Evolutionary conservation across 2,888 invertebrate genomes (phyloP).

Genomic region (Scaeva pyrastri): DNA sequence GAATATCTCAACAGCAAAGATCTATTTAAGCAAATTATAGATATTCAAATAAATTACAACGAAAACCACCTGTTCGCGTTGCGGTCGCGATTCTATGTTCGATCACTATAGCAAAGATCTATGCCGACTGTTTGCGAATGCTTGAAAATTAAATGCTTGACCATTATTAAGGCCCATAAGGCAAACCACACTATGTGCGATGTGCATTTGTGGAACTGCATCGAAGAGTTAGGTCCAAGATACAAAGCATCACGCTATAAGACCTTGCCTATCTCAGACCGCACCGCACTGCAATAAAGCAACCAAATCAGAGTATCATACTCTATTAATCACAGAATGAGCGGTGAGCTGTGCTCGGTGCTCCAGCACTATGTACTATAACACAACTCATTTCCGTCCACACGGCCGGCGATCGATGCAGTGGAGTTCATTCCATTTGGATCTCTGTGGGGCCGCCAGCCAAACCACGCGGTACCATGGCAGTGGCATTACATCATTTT

Average conservation of each 20-base stretch:
- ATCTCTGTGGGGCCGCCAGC: slow-evolving; percentile 27
- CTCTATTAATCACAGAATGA: slow-evolving; percentile 70
- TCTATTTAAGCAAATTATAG: slow-evolving; percentile 67
- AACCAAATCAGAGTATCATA: slow-evolving; percentile 65
- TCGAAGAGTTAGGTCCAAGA: not conserved
- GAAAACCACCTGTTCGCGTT: slow-evolving; percentile 61
- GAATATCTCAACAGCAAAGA: slow-evolving; percentile 13
- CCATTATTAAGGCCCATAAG: slow-evolving; percentile 61
- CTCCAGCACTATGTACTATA: not conserved
- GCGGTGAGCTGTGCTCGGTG: slow-evolving; percentile 26
- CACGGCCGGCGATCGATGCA: slow-evolving; percentile 27
- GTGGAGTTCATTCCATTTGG: slow-evolving; percentile 46
- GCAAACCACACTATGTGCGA: slow-evolving; percentile 62
- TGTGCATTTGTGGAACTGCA: slow-evolving; percentile 49
- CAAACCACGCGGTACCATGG: slow-evolving; percentile 6
- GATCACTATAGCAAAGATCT: slow-evolving; percentile 54
- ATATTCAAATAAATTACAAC: slow-evolving; percentile 63
- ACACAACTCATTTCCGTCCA: slow-evolving; percentile 69
- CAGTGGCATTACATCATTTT: slow-evolving; percentile 71
- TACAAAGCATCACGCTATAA: slow-evolving; percentile 19
- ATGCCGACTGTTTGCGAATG: slow-evolving; percentile 65
- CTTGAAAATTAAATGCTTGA: slow-evolving; percentile 65
- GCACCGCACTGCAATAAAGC: slow-evolving; percentile 2
- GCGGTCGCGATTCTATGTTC: slow-evolving; percentile 2
- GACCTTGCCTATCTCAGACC: slow-evolving; percentile 22